These are phyloP conservation scores for Nestor notabilis DNA, from an alignment of 2,113 vertebrate species.

Conservation along the genomic window DNA sequence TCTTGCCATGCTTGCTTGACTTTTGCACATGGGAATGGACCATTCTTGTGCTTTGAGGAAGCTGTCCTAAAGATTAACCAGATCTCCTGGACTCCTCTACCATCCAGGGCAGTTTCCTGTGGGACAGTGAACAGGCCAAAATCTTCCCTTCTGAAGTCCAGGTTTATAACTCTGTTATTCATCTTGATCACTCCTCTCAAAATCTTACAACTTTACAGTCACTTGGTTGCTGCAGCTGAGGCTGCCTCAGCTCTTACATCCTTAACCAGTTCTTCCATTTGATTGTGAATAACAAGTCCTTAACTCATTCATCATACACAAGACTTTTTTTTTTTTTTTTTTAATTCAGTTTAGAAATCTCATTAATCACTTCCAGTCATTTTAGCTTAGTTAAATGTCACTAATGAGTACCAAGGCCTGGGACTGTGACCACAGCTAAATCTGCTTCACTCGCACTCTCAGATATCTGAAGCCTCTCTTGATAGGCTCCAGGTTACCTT, in stretches of 20 bases:
- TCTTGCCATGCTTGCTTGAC: fast-evolving
- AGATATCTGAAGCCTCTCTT: neutral
- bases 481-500: neutral
- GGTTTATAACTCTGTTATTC: neutral
- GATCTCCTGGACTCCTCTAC: neutral
- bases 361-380: neutral
- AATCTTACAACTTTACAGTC: neutral
- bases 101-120: neutral
- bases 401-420: neutral
- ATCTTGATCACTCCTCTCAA: neutral
- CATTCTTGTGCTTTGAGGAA: fast-evolving
- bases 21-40: neutral
- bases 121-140: neutral
- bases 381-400: neutral
- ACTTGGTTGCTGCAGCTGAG: neutral
- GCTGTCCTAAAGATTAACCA: neutral
- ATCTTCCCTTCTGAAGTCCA: neutral
- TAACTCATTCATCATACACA: neutral
- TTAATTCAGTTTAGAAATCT: neutral
- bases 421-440: neutral
- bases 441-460: neutral
- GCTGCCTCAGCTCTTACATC: neutral
- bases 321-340: neutral
- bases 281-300: neutral
- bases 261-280: neutral